phyloP scores from a whole-genome alignment of 2,888 invertebrate species.

The Eueremaeus valkanovi region DNA sequence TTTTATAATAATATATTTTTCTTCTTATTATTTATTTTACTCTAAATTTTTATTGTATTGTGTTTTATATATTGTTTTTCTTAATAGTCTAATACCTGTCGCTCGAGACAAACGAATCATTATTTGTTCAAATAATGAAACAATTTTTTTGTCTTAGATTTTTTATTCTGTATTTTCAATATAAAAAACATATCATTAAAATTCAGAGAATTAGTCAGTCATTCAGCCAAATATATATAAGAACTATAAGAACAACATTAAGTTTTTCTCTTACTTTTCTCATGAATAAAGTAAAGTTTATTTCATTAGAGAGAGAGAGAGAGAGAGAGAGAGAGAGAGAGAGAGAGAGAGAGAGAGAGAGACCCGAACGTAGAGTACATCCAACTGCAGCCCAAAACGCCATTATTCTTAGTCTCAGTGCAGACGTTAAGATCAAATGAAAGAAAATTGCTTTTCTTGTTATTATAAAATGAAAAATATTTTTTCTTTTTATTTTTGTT shows the following conservation, averaged over 20 bases:
- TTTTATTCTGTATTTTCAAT: neutral
- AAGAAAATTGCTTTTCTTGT: slow-evolving; percentile 24
- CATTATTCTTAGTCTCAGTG: slow-evolving; percentile 18
- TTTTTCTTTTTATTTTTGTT: neutral
- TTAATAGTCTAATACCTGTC: neutral
- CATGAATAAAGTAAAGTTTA: neutral
- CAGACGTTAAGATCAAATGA: neutral
- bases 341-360: no score
- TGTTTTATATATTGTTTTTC: neutral
- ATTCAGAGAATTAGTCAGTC: neutral
- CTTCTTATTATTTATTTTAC: neutral
- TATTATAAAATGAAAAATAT: slow-evolving; percentile 13
- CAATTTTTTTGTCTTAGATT: neutral
- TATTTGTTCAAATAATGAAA: slow-evolving; percentile 27
- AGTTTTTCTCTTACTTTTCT: neutral
- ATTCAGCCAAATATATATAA: neutral
- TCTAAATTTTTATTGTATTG: neutral
- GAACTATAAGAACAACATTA: neutral
- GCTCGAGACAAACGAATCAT: neutral
- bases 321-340: no score
- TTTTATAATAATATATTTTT: neutral
- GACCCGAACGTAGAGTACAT: neutral
- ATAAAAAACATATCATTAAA: slow-evolving; percentile 16
- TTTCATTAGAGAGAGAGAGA: no score
- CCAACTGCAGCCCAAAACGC: neutral